Conservation (phyloP, 2,113 vertebrate species). For the Phoenicopterus ruber region DNA sequence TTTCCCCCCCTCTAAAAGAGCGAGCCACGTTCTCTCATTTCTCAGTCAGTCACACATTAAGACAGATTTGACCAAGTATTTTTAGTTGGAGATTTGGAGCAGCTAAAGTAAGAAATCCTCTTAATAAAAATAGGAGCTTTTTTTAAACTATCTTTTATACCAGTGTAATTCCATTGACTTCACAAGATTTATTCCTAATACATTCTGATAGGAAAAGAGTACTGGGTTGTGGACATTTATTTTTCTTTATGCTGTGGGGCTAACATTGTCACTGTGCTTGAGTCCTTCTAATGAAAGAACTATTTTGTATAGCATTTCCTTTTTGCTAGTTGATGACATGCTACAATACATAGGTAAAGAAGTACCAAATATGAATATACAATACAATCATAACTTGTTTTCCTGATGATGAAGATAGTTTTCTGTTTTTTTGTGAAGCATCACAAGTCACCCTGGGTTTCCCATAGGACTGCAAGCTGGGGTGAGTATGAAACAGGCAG, state of each 20-base stretch:
- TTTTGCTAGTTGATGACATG: background rate
- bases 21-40: background rate
- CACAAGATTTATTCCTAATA: constrained; percentile 22
- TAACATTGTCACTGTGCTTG: background rate
- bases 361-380: background rate
- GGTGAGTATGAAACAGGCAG: background rate
- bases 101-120: constrained; percentile 47
- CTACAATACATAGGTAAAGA: background rate
- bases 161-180: constrained; percentile 39
- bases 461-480: background rate
- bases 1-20: background rate
- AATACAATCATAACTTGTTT: background rate
- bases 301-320: background rate
- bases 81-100: constrained; percentile 54
- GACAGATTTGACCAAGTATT: constrained; percentile 57
- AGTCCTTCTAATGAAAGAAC: background rate
- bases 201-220: background rate
- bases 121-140: constrained; percentile 51
- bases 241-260: accelerated
- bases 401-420: background rate
- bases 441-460: background rate
- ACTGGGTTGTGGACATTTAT: background rate
- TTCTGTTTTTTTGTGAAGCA: background rate
- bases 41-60: constrained; percentile 20
- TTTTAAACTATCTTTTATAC: constrained; percentile 36